These are phyloP conservation scores for Cosmia trapezina DNA, from an alignment of 2,888 invertebrate species.

Conservation along the genomic window DNA sequence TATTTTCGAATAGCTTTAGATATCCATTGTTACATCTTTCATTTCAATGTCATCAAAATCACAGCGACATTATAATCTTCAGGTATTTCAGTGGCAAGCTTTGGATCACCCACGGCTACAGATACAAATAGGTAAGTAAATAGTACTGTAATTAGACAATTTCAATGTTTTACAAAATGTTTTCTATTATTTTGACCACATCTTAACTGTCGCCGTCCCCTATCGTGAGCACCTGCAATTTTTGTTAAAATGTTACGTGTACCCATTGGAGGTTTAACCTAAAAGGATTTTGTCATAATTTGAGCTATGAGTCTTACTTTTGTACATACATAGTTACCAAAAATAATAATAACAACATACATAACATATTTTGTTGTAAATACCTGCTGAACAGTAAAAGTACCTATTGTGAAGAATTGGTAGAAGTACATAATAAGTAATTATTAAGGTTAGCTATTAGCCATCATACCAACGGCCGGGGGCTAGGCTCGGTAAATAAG, in stretches of 20 bases:
- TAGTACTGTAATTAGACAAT: neutral
- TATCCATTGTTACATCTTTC: neutral
- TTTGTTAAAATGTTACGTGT: neutral
- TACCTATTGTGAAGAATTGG: neutral
- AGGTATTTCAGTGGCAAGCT: neutral
- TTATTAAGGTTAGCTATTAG: slow-evolving; percentile 35
- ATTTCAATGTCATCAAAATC: slow-evolving; percentile 12
- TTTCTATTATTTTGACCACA: neutral
- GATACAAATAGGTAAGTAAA: slow-evolving; percentile 21
- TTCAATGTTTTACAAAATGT: neutral
- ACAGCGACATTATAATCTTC: slow-evolving; percentile 1
- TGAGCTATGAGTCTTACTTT: slow-evolving; percentile 12
- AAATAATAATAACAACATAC: slow-evolving; percentile 12
- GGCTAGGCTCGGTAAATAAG: slow-evolving; percentile 25
- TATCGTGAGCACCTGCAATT: slow-evolving; percentile 15
- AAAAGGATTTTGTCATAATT: slow-evolving; percentile 27
- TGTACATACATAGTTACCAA: slow-evolving; percentile 40
- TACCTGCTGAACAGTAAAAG: slow-evolving; percentile 20
- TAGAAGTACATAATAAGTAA: slow-evolving; percentile 26
- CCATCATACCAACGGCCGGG: slow-evolving; percentile 4
- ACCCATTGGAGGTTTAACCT: slow-evolving; percentile 7
- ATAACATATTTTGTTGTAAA: slow-evolving; percentile 33
- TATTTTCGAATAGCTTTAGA: neutral
- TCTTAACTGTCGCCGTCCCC: slow-evolving; percentile 22
- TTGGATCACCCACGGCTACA: too few species aligned